Evolutionary conservation across 2,888 invertebrate species (phyloP), one percentile per base, ranked within the genome.

Genomic region (Lysandra coridon): DNA sequence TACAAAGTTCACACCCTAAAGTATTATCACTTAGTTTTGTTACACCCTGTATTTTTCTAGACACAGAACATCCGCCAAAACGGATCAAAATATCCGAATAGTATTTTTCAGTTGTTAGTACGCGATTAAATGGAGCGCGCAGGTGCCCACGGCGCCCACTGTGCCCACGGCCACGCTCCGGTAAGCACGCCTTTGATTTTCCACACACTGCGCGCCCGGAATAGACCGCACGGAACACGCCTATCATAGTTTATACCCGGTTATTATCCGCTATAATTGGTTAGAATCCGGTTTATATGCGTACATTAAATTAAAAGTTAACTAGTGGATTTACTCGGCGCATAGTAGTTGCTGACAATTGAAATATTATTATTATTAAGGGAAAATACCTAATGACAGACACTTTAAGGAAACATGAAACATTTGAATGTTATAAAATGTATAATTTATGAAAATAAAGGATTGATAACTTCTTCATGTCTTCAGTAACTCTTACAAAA

Each of bases 161-260:
- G 49, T 37, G 62, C 78, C 64, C 64, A 64, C 40, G 40, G 40
- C 37, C 73, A 40, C 78, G 64, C 62, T 78, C 69, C 64, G 64
- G 37, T 78, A 64, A 44, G 40, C 78, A 44, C 77, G 64, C 40
- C 84, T 87, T 87, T 87, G 87, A 87, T 87, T 85, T 87, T 87
- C 87, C 87, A 84, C 86, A 83, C 81, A 82, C 79, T 85, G 85
- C 84, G 80, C 85, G 83, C 83, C 84, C 83, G 84, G 86, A 86
- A 86, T 85, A 87, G 85, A 87, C 84, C 84, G 83, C 84, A 85
- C 84, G 62, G 62, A 62, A 30, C 30, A 64, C 30, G 30, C 64
- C 64, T 62, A 62, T 62, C 62, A 62, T 64, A 64, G 30, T 64
- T 64, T 64, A 30, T 64, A 30, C 64, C 62, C 64, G 64, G 12